Evolutionary conservation across 2,888 invertebrate genomes (phyloP).

Genomic region (Andrena praecox): DNA sequence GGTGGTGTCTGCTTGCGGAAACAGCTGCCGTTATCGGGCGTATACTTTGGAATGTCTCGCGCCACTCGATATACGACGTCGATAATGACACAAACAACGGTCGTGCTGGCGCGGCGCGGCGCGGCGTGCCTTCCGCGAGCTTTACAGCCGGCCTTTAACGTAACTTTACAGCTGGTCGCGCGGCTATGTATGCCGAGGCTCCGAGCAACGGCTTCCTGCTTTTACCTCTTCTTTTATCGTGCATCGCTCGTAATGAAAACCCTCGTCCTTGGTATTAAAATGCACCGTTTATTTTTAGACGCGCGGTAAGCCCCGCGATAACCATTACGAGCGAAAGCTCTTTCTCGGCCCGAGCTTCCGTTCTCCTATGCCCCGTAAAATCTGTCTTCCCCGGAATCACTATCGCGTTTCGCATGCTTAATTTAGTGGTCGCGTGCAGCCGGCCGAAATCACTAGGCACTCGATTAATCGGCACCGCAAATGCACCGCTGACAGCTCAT

Average conservation of each 20-base stretch:
- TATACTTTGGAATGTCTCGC: constrained; percentile 71
- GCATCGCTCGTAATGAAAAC: constrained; percentile 25
- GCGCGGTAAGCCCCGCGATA: background rate
- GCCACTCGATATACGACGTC: constrained; percentile 54
- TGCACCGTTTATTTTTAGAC: constrained; percentile 33
- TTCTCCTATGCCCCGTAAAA: background rate
- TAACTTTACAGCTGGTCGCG: constrained; percentile 37
- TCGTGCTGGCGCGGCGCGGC: background rate
- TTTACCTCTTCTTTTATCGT: constrained; percentile 33
- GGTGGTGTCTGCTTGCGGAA: constrained; percentile 22
- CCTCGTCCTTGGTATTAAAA: constrained; percentile 44
- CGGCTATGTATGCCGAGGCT: constrained; percentile 30
- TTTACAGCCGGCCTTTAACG: constrained; percentile 55
- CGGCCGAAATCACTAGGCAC: constrained; percentile 21
- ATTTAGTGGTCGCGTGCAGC: background rate
- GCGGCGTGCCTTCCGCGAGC: constrained; percentile 49
- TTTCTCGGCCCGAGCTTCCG: background rate
- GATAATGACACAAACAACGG: constrained; percentile 59
- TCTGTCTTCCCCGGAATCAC: background rate
- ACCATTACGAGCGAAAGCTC: constrained; percentile 4
- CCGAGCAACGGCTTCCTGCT: constrained; percentile 18
- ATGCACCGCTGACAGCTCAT: constrained; percentile 33
- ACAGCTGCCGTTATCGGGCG: constrained; percentile 69
- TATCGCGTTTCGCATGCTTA: background rate
- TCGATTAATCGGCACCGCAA: background rate